Evolutionary conservation across 2,113 vertebrate genomes (phyloP).

Genomic region (Dermatemys mawii): DNA sequence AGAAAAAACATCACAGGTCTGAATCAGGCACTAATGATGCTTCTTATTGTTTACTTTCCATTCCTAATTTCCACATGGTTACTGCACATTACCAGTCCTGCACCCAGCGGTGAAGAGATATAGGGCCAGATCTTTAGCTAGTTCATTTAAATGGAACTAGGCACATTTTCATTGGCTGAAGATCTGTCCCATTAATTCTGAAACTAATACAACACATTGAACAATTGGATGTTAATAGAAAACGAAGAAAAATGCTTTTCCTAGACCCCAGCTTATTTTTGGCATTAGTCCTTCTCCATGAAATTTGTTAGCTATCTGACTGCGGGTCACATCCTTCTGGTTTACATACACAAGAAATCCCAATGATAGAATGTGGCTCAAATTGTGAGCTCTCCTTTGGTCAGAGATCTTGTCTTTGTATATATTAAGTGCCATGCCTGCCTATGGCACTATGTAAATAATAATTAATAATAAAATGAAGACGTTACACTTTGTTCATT

Average conservation of each 20-base stretch:
- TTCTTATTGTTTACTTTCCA: background rate
- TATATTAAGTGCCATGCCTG: background rate
- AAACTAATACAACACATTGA: background rate
- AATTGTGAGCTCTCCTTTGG: background rate
- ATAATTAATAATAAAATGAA: background rate
- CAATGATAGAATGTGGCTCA: slow-evolving; percentile 1
- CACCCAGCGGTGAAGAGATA: background rate
- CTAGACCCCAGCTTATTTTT: background rate
- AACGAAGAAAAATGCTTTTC: background rate
- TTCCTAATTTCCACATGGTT: background rate
- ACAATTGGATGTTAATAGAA: background rate
- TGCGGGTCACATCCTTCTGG: background rate
- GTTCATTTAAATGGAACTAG: background rate
- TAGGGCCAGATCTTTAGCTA: background rate
- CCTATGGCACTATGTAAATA: background rate
- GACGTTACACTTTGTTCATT: background rate
- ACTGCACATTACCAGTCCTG: background rate
- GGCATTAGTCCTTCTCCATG: background rate
- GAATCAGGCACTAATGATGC: background rate
- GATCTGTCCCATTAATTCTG: background rate
- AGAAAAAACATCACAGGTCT: background rate
- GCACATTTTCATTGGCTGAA: background rate
- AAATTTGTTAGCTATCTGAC: background rate
- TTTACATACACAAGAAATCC: background rate
- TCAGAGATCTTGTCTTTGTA: background rate